Percentiles rank a stretch among this genome's conserved stretches.
Evolutionary conservation across 1,140 invertebrate genomes (phyloP).

Genomic region (Zaprionus gabonicus): DNA sequence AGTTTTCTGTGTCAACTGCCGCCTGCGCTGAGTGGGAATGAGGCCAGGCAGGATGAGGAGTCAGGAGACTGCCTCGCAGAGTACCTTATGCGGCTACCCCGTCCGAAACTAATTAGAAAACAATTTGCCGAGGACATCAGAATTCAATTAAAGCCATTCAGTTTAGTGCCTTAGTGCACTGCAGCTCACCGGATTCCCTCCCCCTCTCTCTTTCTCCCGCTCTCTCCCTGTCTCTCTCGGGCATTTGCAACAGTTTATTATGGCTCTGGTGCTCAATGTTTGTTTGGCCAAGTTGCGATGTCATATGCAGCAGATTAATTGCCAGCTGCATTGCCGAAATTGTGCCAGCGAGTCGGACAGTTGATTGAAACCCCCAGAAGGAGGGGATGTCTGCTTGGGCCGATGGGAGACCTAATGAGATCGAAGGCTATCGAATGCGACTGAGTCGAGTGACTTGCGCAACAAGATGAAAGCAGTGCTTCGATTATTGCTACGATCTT

Average conservation of each 20-base stretch:
- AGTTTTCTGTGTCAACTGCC: slow-evolving; percentile 77
- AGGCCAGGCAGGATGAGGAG: not conserved
- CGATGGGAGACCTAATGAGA: not conserved
- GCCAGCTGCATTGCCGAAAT: slow-evolving; percentile 78
- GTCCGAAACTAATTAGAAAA: slow-evolving; percentile 78
- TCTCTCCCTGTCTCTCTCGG: not conserved
- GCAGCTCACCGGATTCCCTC: slow-evolving; percentile 38
- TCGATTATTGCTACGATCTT: too few relatives aligned
- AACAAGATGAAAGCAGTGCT: not conserved
- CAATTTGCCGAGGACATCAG: slow-evolving; percentile 82
- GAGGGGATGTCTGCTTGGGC: not conserved
- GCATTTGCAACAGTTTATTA: slow-evolving; percentile 72
- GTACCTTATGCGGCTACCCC: slow-evolving; percentile 7
- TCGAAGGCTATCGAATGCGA: not conserved
- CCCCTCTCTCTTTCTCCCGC: not conserved
- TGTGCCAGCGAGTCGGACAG: slow-evolving; percentile 65
- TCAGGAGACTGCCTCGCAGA: not conserved
- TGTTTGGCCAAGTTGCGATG: slow-evolving; percentile 72
- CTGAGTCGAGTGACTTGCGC: not conserved
- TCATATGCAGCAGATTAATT: slow-evolving; percentile 81
- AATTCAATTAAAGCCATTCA: slow-evolving; percentile 82
- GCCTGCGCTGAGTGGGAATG: not conserved
- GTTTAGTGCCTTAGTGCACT: slow-evolving; percentile 78
- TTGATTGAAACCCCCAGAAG: not conserved
- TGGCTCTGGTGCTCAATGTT: slow-evolving; percentile 30